A percentile compares a stretch with the other conserved stretches of the same genome.
These are phyloP conservation scores for Nesometra sesokonis DNA, from an alignment of 35 echinoderm and acorn worm genomes.

Conservation along the genomic window DNA sequence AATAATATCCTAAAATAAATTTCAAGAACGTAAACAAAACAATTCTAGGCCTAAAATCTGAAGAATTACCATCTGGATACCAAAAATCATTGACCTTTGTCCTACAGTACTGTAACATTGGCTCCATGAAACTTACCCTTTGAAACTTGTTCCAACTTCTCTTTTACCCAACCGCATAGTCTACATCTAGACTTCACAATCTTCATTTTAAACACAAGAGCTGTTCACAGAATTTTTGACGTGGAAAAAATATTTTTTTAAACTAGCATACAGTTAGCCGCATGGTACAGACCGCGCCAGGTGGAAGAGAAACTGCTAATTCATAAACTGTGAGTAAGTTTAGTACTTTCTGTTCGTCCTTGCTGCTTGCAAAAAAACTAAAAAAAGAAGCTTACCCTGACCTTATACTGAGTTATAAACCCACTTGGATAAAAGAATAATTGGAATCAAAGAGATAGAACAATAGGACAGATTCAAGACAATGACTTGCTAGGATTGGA, in stretches of 20 bases:
- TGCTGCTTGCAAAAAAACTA: neutral
- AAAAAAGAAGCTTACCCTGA: neutral
- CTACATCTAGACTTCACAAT: neutral
- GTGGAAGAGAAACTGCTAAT: neutral
- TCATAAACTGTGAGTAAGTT: neutral
- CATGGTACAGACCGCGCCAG: neutral
- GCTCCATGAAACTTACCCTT: neutral
- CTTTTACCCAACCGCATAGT: neutral
- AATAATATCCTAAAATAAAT: too few relatives aligned
- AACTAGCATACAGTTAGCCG: neutral
- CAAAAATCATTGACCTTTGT: too few relatives aligned
- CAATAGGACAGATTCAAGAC: too few relatives aligned
- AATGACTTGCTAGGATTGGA: too few relatives aligned
- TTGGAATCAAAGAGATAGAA: too few relatives aligned
- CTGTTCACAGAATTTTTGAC: neutral
- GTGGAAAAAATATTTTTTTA: neutral
- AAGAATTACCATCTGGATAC: too few relatives aligned
- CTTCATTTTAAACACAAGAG: neutral
- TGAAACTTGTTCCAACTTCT: neutral
- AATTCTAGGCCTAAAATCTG: too few relatives aligned
- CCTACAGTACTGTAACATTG: too few relatives aligned
- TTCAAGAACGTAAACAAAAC: too few relatives aligned
- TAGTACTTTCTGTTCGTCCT: neutral
- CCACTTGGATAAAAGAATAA: too few relatives aligned
- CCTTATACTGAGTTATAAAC: neutral